These are phyloP conservation scores for Euwallacea similis DNA, from an alignment of 1,140 invertebrate species.

Conservation along the genomic window DNA sequence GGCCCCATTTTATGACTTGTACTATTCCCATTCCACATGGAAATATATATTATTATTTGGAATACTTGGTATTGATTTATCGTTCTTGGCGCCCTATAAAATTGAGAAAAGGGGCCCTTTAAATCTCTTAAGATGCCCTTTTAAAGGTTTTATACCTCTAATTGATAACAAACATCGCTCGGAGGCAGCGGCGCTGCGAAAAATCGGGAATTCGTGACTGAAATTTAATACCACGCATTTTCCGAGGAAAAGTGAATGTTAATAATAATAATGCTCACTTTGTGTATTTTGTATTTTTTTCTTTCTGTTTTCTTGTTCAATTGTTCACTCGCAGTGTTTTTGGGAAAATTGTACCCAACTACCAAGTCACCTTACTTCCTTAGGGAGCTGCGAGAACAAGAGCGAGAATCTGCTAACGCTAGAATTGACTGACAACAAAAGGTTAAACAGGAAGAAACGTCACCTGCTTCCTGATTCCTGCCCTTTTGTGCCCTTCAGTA, in stretches of 20 bases:
- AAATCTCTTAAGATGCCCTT: constrained; percentile 28
- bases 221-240: constrained; percentile 37
- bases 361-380: not conserved
- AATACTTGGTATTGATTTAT: constrained; percentile 1
- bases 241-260: constrained; percentile 27
- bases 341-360: no score
- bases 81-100: not conserved
- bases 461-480: not conserved
- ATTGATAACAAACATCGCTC: constrained; percentile 35
- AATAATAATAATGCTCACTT: constrained; percentile 27
- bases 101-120: constrained; percentile 10
- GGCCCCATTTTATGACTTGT: no score
- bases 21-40: not conserved
- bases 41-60: not conserved
- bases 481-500: no score
- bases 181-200: constrained; percentile 23
- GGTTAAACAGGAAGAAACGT: constrained; percentile 4
- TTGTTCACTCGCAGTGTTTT: no score
- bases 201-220: constrained; percentile 37
- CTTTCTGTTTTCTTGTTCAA: no score
- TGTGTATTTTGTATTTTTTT: constrained; percentile 8
- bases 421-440: constrained; percentile 8
- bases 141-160: constrained; percentile 35
- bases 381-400: not conserved
- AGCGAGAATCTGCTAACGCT: not conserved